phyloP scores from a whole-genome alignment of 1,140 invertebrate genomes.

The Pseudomyrmex dendroicus region DNA sequence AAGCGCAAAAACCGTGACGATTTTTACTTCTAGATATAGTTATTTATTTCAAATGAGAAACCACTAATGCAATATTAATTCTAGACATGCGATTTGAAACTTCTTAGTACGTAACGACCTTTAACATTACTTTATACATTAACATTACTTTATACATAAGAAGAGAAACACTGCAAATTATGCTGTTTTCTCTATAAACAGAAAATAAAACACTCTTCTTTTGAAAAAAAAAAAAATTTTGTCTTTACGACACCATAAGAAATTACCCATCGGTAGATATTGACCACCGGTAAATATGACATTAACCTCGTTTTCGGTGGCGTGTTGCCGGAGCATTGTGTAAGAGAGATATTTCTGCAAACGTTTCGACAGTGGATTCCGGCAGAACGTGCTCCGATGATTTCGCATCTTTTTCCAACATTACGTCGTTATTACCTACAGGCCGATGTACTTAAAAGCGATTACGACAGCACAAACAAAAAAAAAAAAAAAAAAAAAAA shows the following conservation, averaged over 20 bases:
- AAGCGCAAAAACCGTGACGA: background rate
- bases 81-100: no score
- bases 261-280: background rate
- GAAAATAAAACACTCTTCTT: background rate
- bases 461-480: no score
- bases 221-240: background rate
- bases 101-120: no score
- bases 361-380: conserved; percentile 30
- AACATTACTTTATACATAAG: background rate
- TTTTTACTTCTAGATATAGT: background rate
- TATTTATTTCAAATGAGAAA: background rate
- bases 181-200: background rate
- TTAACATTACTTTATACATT: no score
- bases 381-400: conserved; percentile 30
- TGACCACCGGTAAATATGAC: conserved; percentile 10
- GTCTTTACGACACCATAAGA: conserved; percentile 6
- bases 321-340: conserved; percentile 34
- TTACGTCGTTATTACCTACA: conserved; percentile 32
- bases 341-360: conserved; percentile 34
- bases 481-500: background rate
- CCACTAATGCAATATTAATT: background rate
- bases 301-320: conserved; percentile 47
- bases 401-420: conserved; percentile 30
- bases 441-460: conserved; percentile 7
- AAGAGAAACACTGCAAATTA: background rate